Evolutionary conservation across 2,113 vertebrate species (phyloP).

Genomic region (Apodemus speciosus): DNA sequence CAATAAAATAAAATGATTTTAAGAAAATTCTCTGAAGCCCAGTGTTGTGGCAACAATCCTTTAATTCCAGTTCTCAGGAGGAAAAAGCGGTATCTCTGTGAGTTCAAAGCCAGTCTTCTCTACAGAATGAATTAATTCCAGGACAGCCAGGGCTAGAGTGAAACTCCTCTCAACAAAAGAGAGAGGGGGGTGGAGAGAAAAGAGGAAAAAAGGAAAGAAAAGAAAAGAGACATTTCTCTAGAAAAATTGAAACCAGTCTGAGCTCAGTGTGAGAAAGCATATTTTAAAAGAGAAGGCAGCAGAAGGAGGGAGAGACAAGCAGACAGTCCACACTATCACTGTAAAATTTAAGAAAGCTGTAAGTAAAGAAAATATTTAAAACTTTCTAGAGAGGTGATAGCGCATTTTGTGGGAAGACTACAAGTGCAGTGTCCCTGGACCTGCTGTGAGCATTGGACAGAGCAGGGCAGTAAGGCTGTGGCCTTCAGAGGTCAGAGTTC

Average conservation of each 20-base stretch:
- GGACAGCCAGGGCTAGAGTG: not conserved
- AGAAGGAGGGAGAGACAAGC: not conserved
- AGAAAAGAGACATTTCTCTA: not conserved
- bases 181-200: rapidly evolving
- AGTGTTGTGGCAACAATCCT: not conserved
- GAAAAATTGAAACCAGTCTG: slow-evolving; percentile 22
- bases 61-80: not conserved
- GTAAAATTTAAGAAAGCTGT: slow-evolving; percentile 4
- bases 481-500: not conserved
- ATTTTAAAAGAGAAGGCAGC: not conserved
- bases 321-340: not conserved
- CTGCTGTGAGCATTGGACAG: not conserved
- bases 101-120: not conserved
- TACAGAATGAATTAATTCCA: not conserved
- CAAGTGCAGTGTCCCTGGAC: not conserved
- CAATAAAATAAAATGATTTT: slow-evolving; percentile 6
- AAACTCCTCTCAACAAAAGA: not conserved
- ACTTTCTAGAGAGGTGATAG: not conserved
- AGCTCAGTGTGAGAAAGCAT: not conserved
- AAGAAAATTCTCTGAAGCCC: not conserved
- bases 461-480: not conserved
- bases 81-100: not conserved
- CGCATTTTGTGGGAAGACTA: not conserved
- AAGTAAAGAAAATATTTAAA: slow-evolving; percentile 3
- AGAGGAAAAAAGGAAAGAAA: not conserved